Evolutionary conservation across 1,140 invertebrate genomes (phyloP).

Genomic region (Drosophila kepulauana): DNA sequence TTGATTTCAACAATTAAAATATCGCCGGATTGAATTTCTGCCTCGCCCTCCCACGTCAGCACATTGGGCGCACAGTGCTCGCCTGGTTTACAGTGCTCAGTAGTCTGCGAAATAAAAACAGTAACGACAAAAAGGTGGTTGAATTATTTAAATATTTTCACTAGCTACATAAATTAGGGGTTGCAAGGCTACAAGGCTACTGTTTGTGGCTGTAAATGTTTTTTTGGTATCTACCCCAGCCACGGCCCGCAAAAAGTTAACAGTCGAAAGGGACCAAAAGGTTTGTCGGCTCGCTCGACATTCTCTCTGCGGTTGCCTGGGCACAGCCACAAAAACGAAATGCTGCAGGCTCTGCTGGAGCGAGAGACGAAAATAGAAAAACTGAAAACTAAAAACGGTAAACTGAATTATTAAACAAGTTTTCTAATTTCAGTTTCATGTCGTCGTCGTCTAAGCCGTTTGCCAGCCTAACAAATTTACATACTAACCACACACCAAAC

Average conservation of each 20-base stretch:
- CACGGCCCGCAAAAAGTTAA: constrained; percentile 36
- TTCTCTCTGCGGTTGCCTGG: constrained; percentile 37
- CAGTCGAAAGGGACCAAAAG: constrained; percentile 59
- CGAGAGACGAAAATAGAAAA: constrained; percentile 8
- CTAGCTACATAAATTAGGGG: constrained; percentile 29
- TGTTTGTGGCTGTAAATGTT: constrained; percentile 47
- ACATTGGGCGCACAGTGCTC: constrained; percentile 86
- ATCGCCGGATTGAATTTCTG: constrained; percentile 89
- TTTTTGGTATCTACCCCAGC: not conserved
- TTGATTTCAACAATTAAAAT: constrained; percentile 89
- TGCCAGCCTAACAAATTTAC: constrained; percentile 59
- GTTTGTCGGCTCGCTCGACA: constrained; percentile 35
- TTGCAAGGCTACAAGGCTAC: constrained; percentile 17
- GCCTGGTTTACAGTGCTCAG: constrained; percentile 86
- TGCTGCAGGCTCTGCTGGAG: not conserved
- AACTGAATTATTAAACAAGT: constrained; percentile 80
- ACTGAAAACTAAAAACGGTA: constrained; percentile 38
- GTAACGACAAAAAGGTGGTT: not conserved
- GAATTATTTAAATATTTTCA: constrained; percentile 44
- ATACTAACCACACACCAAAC: constrained; percentile 56
- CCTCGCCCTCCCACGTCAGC: constrained; percentile 87
- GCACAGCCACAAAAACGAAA: constrained; percentile 20
- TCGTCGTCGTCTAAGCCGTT: constrained; percentile 36
- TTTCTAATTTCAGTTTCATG: constrained; percentile 75
- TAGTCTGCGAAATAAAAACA: constrained; percentile 75